Evolutionary conservation across 2,888 invertebrate species (phyloP).

Genomic region (Drosophila nigricruria): DNA sequence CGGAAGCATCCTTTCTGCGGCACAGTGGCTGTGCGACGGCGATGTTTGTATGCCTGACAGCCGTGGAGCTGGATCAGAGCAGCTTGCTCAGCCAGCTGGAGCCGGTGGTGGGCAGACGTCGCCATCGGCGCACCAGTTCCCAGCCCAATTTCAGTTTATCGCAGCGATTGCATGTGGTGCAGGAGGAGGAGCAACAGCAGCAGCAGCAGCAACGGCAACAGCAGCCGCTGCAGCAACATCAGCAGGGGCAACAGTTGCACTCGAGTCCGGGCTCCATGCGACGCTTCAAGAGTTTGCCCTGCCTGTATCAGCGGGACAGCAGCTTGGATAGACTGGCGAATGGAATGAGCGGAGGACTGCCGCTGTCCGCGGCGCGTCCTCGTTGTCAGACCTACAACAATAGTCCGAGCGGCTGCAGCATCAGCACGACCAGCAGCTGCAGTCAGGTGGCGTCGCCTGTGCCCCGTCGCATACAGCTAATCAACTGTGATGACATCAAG

Average conservation of each 20-base stretch:
- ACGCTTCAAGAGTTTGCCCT: constrained; percentile 63
- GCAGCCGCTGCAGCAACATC: neutral
- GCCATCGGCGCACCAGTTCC: constrained; percentile 86
- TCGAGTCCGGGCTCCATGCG: constrained; percentile 22
- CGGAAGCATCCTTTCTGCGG: constrained; percentile 87
- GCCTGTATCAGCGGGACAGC: constrained; percentile 14
- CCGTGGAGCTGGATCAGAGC: constrained; percentile 88
- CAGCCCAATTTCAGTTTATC: constrained; percentile 87
- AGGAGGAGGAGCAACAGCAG: constrained; percentile 50
- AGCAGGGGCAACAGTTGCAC: neutral
- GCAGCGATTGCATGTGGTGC: constrained; percentile 58
- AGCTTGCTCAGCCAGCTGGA: constrained; percentile 88
- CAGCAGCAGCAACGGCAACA: constrained; percentile 18
- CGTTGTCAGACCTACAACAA: constrained; percentile 63
- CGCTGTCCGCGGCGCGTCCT: constrained; percentile 18
- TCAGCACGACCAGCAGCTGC: constrained; percentile 40
- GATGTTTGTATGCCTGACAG: constrained; percentile 88
- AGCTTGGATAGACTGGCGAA: neutral
- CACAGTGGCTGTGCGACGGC: constrained; percentile 88
- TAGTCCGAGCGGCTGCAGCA: constrained; percentile 45
- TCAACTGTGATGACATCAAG: constrained; percentile 85
- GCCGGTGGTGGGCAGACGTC: constrained; percentile 85
- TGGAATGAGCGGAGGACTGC: neutral
- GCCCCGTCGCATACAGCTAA: constrained; percentile 73
- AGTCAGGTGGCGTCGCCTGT: constrained; percentile 31